phyloP scores from a whole-genome alignment of 2,888 invertebrate genomes.

The Polydesmus complanatus region DNA sequence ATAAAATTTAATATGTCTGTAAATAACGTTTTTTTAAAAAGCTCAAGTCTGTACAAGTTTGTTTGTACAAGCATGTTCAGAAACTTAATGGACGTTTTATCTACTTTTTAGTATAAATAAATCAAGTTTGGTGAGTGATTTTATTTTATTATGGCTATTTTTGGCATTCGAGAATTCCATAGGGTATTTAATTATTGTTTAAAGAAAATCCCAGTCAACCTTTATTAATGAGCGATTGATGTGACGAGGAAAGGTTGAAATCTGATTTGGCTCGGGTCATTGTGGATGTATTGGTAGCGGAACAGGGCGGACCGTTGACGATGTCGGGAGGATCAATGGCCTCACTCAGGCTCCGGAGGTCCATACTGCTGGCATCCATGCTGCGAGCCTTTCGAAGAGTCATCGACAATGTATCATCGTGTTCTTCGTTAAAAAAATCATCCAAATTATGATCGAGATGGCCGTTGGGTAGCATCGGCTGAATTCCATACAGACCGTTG shows the following conservation, averaged over 20 bases:
- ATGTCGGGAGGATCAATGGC: background rate
- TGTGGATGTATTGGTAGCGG: conserved; percentile 29
- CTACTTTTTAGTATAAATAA: too few relatives aligned
- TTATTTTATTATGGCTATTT: too few relatives aligned
- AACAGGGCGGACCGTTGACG: conserved; percentile 1
- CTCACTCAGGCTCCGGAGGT: conserved; percentile 13
- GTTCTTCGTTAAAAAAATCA: background rate
- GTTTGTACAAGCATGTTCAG: too few relatives aligned
- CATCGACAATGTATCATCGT: conserved; percentile 3
- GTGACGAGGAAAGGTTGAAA: conserved; percentile 63
- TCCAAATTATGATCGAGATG: background rate
- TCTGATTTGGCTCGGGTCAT: conserved; percentile 63
- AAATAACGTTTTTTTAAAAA: too few relatives aligned
- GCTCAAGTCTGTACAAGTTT: too few relatives aligned
- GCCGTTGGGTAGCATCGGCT: background rate
- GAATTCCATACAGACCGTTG: conserved; percentile 6
- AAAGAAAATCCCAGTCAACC: too few relatives aligned
- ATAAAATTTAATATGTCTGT: too few relatives aligned
- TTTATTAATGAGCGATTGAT: conserved; percentile 39
- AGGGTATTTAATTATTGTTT: too few relatives aligned
- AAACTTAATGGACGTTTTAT: too few relatives aligned
- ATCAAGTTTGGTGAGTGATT: too few relatives aligned
- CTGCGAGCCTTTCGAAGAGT: conserved; percentile 19
- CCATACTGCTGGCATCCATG: conserved; percentile 20
- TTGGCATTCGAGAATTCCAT: too few relatives aligned